Evolutionary conservation across 2,113 vertebrate species (phyloP).

Genomic region (Chaenogobius annularis): DNA sequence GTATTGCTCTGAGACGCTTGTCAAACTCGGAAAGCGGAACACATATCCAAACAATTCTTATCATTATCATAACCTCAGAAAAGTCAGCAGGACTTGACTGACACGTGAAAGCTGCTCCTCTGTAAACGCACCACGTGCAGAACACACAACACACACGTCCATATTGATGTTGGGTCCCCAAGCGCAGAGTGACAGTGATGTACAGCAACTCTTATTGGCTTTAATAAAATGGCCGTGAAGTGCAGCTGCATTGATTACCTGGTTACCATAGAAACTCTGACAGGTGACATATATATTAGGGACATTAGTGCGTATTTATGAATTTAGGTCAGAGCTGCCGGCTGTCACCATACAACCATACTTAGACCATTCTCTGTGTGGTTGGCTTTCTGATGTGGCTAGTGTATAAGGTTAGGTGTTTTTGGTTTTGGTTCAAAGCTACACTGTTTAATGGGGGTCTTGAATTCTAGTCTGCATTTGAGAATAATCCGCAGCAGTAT

Average conservation of each 20-base stretch:
- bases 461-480: not conserved
- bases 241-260: not conserved
- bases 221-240: constrained; percentile 8
- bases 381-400: not conserved
- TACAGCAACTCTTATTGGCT: not conserved
- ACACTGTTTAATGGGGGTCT: not conserved
- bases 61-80: not conserved
- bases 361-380: no score
- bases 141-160: not conserved
- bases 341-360: not conserved
- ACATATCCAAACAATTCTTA: not conserved
- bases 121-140: not conserved
- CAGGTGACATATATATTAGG: not conserved
- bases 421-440: not conserved
- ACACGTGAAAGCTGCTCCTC: not conserved
- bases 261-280: not conserved
- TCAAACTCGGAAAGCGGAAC: no score
- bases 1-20: no score
- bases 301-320: not conserved
- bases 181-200: not conserved
- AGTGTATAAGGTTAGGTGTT: not conserved
- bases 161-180: not conserved
- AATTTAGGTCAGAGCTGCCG: not conserved
- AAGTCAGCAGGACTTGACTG: not conserved
- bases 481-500: not conserved